Base-by-base conservation (phyloP, 2,797 vertebrate genomes). In the Garrulus glandarius region DNA sequence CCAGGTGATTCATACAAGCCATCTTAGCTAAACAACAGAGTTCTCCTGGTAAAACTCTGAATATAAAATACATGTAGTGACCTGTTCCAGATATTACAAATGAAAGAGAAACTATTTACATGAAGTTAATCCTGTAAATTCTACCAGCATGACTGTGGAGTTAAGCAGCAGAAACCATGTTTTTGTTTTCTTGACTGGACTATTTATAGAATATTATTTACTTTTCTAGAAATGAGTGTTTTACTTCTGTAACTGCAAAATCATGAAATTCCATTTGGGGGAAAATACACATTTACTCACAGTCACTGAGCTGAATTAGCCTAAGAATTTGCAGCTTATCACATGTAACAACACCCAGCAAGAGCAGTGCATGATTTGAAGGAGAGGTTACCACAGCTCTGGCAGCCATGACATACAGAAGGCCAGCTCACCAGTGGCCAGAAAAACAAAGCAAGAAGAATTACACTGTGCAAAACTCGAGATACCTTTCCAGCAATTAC, bases 81-180 rank as follows among this genome's bases (percentile, higher is more conserved):
- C 93, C 92, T 96, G 94, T 79, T 92, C 68, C 83, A 95, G 60
- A 79, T 87, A 39, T 85, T 50, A 77, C 64, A 92, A 93, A 63
- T 61, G 68, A 92, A 93, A 93, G 47, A 95, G 74, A 74, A 94
- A 76, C 85, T 86, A 89, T 92, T 92, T 63, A 95, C 52, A 85
- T 60, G 50, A 67, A 90, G 34, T 63, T 87, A 95, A 94, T 92
- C 52, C 57, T 87, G 53, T 84, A 91, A 89, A 96, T 84, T 94
- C 74, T 76, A 92, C 49, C 53, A 83, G 64, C 71, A 56, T 85
- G 60, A 95, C 71, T 57, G 61, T 4, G 1, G 63, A 77, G 24
- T 50, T 57, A 64, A 93, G 67, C n/a, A 93, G 67, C 41, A 96
- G 59, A 95, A 94, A 80, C 39, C 63, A 44, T 47, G 70, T 29